Base-by-base conservation (phyloP, 2,888 invertebrate genomes). In the Zhuqinia jingwanae region DNA sequence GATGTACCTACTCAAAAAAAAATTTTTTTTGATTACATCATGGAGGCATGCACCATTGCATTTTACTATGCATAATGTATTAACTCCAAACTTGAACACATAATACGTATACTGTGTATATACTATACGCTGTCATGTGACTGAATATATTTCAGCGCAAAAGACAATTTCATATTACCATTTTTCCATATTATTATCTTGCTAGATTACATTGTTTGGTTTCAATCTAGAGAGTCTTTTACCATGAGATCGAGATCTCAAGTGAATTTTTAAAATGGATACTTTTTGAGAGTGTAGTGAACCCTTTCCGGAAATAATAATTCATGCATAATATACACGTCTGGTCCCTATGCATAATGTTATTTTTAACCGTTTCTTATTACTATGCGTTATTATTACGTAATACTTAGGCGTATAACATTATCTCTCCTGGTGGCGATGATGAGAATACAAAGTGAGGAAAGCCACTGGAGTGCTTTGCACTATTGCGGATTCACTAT, bases 21-120 rank as follows among this genome's bases (percentile, higher is more conserved):
- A n/a, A 6, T 36, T 8, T 6, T 36, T 36, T 36, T 36, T 36
- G 27, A 30, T 56, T 75, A 53, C 47, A 73, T 73, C 50, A 50
- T 73, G 73, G 56, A 30, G 30, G 8, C 50, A 79, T 79, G 70
- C 75, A 56, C 36, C 80, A 70, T 36, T 79, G 79, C 81, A 58
- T 79, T 36, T 68, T 63, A 50, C 63, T 45, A 68, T 79, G 79
- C 75, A 75, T 75, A 75, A 75, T 79, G 65, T 81, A 56, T 56
- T 56, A 45, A 56, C 70, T 8, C 56, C 15, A 58, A 53, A 68
- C 27, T 68, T 65, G 36, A 78, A 68, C 42, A 45, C 20, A 68
- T n/a, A n/a, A n/a, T n/a, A n/a, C n/a, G n/a, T 36, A 8, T 36
- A 8, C 3, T 36, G 8, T 36, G 36, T 6, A 36, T 36, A 36